Evolutionary conservation across 2,888 invertebrate genomes (phyloP), one percentile per base, ranked within the genome.

Genomic region (Tinea trinotella): DNA sequence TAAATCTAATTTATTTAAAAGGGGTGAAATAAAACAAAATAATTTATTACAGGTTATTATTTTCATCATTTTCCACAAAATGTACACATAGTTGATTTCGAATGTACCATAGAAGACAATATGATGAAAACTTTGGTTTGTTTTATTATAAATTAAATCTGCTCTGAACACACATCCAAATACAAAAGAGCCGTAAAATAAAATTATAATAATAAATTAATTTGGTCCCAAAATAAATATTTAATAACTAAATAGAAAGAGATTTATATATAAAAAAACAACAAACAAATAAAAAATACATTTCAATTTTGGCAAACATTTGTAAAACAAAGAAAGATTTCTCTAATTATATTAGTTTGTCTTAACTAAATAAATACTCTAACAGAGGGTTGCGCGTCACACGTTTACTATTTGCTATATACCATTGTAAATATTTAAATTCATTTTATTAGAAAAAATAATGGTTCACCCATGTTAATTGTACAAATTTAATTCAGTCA

Each of bases 161-260:
- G 30, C 30, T 30, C 30, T 30, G n/a, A 82, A 82, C 77, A 81
- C 72, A 70, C 82, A 80, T 74, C 74, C 71, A 74, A 77, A 78
- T 80, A 78, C 76, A 76, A 80, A 84, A 56, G 46, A 64, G 74
- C 68, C 68, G 70, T 66, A 71, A 66, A 66, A 76, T 66, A 79
- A 76, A 74, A 72, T 78, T 68, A 75, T 74, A 84, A 85, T 83
- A 85, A 85, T 84, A 85, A 85, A 84, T 81, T 81, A 82, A 82
- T 85, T 87, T 87, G 82, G 81, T 87, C 86, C 84, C 85, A 72
- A 84, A 83, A 86, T 84, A 83, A 84, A 83, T 83, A 79, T 76
- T 70, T 76, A 76, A 82, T 76, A 79, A 77, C 76, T 75, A 79
- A 53, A 57, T 54, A 52, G 64, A 68, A 71, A 76, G 74, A 70